A percentile compares a stretch with the other conserved stretches of the same genome.
Conservation (phyloP, 1,140 invertebrate species). For the Limonius californicus region DNA sequence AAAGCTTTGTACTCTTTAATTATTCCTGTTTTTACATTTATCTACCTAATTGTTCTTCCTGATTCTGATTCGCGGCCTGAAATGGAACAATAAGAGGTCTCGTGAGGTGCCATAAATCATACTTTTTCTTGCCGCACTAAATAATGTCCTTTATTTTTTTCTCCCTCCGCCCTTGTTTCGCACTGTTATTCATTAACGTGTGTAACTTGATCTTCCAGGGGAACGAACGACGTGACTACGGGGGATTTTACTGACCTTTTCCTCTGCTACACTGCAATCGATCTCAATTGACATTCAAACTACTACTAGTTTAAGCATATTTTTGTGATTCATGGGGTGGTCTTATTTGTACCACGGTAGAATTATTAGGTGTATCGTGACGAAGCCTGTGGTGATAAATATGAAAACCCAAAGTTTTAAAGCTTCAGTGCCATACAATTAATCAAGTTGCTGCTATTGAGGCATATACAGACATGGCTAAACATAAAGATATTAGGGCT, state of each 20-base stretch:
- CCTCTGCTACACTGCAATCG: not conserved
- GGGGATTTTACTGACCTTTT: slow-evolving; percentile 9
- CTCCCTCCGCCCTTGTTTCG: not conserved
- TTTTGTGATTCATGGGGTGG: not conserved
- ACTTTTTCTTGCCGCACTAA: slow-evolving; percentile 31
- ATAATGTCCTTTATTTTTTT: not conserved
- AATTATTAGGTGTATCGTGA: not conserved
- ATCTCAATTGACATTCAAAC: slow-evolving; percentile 4
- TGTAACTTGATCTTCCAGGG: not conserved
- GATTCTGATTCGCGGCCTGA: slow-evolving; percentile 31
- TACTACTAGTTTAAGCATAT: not conserved
- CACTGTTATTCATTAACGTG: not conserved
- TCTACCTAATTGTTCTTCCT: slow-evolving; percentile 49
- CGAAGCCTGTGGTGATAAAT: too few relatives aligned
- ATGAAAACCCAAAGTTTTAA: too few relatives aligned
- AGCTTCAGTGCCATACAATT: too few relatives aligned
- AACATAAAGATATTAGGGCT: too few relatives aligned
- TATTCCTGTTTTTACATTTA: slow-evolving; percentile 48
- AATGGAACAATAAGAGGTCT: slow-evolving; percentile 36
- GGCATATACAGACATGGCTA: too few relatives aligned
- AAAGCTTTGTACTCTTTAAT: slow-evolving; percentile 48
- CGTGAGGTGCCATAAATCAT: slow-evolving; percentile 45
- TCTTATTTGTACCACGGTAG: not conserved
- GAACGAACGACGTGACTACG: not conserved
- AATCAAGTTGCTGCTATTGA: too few relatives aligned